These are phyloP conservation scores for Copidosoma floridanum DNA, from an alignment of 1,140 invertebrate species.

Conservation along the genomic window DNA sequence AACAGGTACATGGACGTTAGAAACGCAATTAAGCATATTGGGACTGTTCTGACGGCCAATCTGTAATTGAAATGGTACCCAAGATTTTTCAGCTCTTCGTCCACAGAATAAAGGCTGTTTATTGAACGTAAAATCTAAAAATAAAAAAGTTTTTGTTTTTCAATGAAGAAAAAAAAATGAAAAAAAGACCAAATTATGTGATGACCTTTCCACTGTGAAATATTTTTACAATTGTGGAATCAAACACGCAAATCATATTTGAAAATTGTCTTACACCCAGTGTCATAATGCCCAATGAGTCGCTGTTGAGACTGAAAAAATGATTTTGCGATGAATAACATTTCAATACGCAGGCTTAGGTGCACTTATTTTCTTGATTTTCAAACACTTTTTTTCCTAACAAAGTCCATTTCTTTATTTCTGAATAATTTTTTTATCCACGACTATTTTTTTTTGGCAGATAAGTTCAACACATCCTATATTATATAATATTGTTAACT, in stretches of 20 bases:
- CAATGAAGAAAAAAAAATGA: background rate
- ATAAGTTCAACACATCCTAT: too few species aligned
- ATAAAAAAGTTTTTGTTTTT: background rate
- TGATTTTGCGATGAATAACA: too few species aligned
- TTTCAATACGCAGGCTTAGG: too few species aligned
- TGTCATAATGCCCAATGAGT: background rate
- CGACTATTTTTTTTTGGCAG: too few species aligned
- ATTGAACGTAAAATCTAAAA: background rate
- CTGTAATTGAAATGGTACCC: constrained; percentile 3
- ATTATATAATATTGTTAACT: too few species aligned
- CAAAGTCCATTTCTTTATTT: background rate
- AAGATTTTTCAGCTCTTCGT: background rate
- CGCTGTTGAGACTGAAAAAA: background rate
- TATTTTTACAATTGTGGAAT: constrained; percentile 1
- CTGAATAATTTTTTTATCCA: background rate
- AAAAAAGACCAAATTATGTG: too few species aligned
- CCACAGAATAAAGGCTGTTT: background rate
- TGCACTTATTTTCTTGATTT: too few species aligned
- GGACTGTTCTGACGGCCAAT: background rate
- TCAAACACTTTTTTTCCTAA: too few species aligned
- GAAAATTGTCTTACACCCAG: background rate
- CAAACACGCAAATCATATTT: background rate
- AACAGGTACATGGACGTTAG: too few species aligned
- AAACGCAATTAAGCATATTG: background rate
- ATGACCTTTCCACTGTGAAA: constrained; percentile 3